A percentile compares a stretch with the other conserved stretches of the same genome.
These are phyloP conservation scores for Hypomesus transpacificus DNA, from an alignment of 2,113 vertebrate genomes.

Conservation along the genomic window DNA sequence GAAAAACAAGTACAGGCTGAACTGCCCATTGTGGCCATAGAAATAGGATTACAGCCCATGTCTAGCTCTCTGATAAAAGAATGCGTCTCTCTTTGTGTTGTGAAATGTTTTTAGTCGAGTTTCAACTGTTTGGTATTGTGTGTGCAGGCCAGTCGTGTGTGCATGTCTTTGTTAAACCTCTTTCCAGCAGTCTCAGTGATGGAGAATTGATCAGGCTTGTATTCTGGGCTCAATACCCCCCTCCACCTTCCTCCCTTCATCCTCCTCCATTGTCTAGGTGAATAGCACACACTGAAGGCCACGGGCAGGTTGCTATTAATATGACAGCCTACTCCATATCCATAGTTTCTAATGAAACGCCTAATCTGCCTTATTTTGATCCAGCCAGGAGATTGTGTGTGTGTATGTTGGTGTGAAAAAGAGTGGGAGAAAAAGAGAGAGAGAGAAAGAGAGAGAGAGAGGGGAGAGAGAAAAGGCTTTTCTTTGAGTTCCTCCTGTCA, in stretches of 20 bases:
- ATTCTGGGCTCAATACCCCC: constrained; percentile 87
- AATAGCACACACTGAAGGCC: constrained; percentile 85
- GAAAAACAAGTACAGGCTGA: constrained; percentile 85
- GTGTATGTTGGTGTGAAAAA: constrained; percentile 6
- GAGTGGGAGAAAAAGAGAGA: constrained; percentile 38
- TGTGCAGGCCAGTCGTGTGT: constrained; percentile 83
- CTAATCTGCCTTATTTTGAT: constrained; percentile 98
- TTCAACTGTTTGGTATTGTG: constrained; percentile 79
- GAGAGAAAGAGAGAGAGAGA: constrained; percentile 38
- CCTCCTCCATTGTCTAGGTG: constrained; percentile 84
- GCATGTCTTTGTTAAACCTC: constrained; percentile 82
- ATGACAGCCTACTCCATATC: constrained; percentile 91
- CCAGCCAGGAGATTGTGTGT: constrained; percentile 79
- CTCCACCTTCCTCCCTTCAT: constrained; percentile 54
- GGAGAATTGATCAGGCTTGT: constrained; percentile 93
- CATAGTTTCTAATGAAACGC: constrained; percentile 96
- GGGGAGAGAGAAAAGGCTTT: constrained; percentile 73
- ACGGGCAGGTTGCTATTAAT: constrained; percentile 91
- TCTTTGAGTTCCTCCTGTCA: constrained; percentile 93
- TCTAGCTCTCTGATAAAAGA: constrained; percentile 64
- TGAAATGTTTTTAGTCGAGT: constrained; percentile 83
- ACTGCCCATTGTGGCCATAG: constrained; percentile 85
- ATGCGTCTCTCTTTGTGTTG: constrained; percentile 65
- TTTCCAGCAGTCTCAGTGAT: constrained; percentile 83
- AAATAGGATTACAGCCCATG: constrained; percentile 83